A percentile compares a stretch with the other conserved stretches of the same genome.
Conservation (phyloP, 2,888 invertebrate species). For the Hartigia nigra region DNA sequence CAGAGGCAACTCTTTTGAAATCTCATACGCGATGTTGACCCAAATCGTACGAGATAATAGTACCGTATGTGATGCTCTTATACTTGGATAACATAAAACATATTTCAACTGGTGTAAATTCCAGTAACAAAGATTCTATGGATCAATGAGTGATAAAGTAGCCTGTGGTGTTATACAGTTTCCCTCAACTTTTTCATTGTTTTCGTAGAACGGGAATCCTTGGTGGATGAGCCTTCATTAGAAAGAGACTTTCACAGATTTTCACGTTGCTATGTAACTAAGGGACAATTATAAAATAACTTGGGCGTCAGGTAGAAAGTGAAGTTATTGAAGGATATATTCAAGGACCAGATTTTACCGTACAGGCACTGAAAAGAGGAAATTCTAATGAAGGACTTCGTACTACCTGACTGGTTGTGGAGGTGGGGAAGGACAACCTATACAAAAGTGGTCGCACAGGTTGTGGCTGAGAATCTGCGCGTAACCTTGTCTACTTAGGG, state of each 20-base stretch:
- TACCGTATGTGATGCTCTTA: not conserved
- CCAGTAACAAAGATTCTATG: not conserved
- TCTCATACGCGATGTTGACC: not conserved
- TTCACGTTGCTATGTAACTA: not conserved
- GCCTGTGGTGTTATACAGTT: not conserved
- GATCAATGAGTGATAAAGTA: not conserved
- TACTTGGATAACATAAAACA: not conserved
- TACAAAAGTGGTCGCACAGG: not conserved
- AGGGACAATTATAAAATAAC: not conserved
- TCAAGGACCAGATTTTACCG: not conserved
- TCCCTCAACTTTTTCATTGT: not conserved
- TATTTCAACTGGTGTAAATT: not conserved
- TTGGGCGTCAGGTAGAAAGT: not conserved
- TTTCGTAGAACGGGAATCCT: not conserved
- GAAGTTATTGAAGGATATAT: not conserved
- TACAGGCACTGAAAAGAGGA: slow-evolving; percentile 25
- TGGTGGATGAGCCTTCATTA: not conserved
- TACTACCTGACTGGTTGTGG: slow-evolving; percentile 9
- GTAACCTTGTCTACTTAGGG: not conserved
- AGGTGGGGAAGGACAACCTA: slow-evolving; percentile 1
- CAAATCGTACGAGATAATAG: not conserved
- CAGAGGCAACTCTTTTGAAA: not conserved
- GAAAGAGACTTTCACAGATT: not conserved
- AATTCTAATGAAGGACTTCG: slow-evolving; percentile 23
- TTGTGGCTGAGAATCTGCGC: not conserved